Conservation (phyloP, 2,888 invertebrate genomes). For the Patella pellucida region DNA sequence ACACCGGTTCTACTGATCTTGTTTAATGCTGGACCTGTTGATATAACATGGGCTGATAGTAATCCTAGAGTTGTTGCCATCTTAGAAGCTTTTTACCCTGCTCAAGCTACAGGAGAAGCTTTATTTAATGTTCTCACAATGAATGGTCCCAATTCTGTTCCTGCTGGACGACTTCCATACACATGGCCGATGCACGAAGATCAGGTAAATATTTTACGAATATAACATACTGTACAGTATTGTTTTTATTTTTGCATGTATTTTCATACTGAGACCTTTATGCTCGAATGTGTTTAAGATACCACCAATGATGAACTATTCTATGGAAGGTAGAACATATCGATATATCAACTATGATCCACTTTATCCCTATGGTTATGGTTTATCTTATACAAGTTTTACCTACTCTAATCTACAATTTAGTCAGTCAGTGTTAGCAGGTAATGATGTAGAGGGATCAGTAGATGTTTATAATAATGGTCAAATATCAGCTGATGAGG, state of each 20-base stretch:
- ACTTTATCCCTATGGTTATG: conserved; percentile 52
- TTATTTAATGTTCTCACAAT: neutral
- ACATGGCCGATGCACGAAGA: neutral
- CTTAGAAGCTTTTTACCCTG: neutral
- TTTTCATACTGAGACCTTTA: neutral
- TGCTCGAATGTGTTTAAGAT: conserved; percentile 33
- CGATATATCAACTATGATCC: conserved; percentile 54
- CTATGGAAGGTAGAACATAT: conserved; percentile 60
- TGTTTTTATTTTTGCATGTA: too few species aligned
- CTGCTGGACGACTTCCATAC: neutral
- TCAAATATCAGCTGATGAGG: conserved; percentile 27
- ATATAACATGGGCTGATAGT: neutral
- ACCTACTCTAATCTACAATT: conserved; percentile 32
- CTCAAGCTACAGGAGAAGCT: neutral
- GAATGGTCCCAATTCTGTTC: neutral
- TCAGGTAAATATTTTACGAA: neutral
- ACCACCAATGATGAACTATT: conserved; percentile 47
- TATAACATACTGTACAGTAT: too few species aligned
- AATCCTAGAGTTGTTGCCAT: neutral
- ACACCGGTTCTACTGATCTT: neutral
- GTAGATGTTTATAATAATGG: conserved; percentile 30
- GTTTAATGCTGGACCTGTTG: neutral
- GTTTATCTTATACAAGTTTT: conserved; percentile 45
- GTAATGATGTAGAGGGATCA: conserved; percentile 14
- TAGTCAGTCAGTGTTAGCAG: conserved; percentile 1